phyloP scores from a whole-genome alignment of 2,797 vertebrate genomes.

The Loriculus beryllinus region DNA sequence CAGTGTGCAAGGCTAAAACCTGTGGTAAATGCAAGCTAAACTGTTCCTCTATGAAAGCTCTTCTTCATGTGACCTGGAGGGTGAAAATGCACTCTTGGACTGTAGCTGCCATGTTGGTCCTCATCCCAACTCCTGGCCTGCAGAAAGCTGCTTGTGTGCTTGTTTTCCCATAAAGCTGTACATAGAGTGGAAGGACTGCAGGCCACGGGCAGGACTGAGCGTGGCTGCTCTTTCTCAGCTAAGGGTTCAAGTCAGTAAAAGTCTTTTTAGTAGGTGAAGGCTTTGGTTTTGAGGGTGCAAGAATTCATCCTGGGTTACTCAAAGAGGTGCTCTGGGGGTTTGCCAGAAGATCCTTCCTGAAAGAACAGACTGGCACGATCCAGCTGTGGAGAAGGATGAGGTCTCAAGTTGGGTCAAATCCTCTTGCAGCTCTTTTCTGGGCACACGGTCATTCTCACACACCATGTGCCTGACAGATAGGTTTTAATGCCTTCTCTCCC shows the following conservation, averaged over 20 bases:
- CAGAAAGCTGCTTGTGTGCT: not conserved
- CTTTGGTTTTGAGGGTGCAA: not conserved
- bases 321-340: not conserved
- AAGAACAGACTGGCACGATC: not conserved
- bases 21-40: not conserved
- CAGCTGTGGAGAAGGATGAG: not conserved
- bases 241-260: not conserved
- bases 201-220: not conserved
- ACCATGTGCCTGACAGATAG: not conserved
- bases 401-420: not conserved
- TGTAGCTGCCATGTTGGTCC: not conserved
- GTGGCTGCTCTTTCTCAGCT: not conserved
- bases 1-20: fast-evolving
- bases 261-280: not conserved
- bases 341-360: not conserved
- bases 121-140: not conserved
- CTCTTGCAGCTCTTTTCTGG: not conserved
- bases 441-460: not conserved
- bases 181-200: not conserved
- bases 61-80: not conserved
- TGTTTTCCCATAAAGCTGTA: not conserved
- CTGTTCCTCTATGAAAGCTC: not conserved
- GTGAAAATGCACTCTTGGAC: not conserved
- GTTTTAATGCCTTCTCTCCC: not conserved
- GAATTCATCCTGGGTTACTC: not conserved